Evolutionary conservation across 2,888 invertebrate species (phyloP), one percentile per base, ranked within the genome.

Genomic region (Palloptera scutellata): DNA sequence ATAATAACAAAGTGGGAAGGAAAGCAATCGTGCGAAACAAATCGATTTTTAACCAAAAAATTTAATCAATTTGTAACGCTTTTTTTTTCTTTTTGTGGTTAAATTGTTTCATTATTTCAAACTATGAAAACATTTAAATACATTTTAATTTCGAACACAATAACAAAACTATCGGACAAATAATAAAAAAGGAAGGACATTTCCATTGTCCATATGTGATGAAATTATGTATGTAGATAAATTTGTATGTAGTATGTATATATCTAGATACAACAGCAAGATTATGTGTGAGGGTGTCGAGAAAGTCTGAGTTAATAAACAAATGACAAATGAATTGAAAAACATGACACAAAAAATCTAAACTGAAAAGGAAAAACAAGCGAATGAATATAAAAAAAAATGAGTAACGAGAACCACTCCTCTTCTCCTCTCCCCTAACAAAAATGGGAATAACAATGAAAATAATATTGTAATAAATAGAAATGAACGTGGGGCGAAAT

Each of bases 1-100:
- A 30, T 6, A 30, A 30, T 43, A 15, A 64, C 64, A 60, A 59
- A 64, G 60, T 10, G 40, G 30, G 8, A 66, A 10, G 43, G 57
- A 45, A 61, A n/a, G 42, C 45, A 71, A 72, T 61, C 64, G 71
- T 64, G 70, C 69, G 66, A 68, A 70, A 73, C 75, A 74, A 75
- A 75, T 75, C 73, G 75, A 75, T 75, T 74, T 74, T 67, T 53
- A 68, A 70, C 70, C 68, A 61, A 74, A 72, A 70, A 69, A 69
- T 71, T 75, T 74, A 79, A 80, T 80, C 79, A 80, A 80, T 80
- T 80, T 72, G 79, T 71, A 74, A 78, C 72, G 79, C 74, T 76
- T 74, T 75, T n/a, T n/a, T n/a, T n/a, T n/a, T n/a, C n/a, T n/a
- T n/a, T 78, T 79, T 76, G 74, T 75, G 75, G 72, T 73, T 72